Evolutionary conservation across 64 coral and sea anemone genomes (phyloP).

Genomic region (Actinia equina): DNA sequence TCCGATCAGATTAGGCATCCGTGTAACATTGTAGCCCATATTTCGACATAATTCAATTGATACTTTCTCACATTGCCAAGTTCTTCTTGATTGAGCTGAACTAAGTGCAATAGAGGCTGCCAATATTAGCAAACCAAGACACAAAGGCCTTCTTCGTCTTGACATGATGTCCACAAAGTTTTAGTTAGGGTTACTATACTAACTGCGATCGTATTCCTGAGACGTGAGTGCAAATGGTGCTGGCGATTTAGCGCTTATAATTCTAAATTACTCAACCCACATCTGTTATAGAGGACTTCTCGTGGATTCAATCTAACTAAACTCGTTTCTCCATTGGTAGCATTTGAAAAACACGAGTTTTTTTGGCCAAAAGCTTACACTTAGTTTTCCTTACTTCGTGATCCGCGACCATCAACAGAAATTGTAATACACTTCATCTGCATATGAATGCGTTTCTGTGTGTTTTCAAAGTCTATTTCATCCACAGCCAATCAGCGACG

Average conservation of each 20-base stretch:
- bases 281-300: not conserved
- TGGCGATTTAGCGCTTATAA: not conserved
- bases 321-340: not conserved
- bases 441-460: slow-evolving; percentile 74
- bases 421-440: slow-evolving; percentile 68
- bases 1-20: slow-evolving; percentile 84
- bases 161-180: not conserved
- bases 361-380: not conserved
- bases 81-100: slow-evolving; percentile 43
- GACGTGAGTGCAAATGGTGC: not conserved
- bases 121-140: slow-evolving; percentile 24
- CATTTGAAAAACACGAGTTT: slow-evolving; percentile 5
- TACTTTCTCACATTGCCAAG: slow-evolving; percentile 79
- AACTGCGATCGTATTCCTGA: not conserved
- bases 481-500: slow-evolving; percentile 59
- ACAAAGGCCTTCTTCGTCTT: not conserved
- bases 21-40: slow-evolving; percentile 81
- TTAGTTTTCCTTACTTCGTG: not conserved
- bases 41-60: slow-evolving; percentile 48
- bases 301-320: not conserved
- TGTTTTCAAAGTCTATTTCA: slow-evolving; percentile 32
- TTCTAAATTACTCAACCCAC: not conserved
- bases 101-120: slow-evolving; percentile 19
- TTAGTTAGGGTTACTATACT: not conserved
- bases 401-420: slow-evolving; percentile 15